phyloP scores from a whole-genome alignment of 1,140 invertebrate genomes.

The Melipona quadrifasciata region DNA sequence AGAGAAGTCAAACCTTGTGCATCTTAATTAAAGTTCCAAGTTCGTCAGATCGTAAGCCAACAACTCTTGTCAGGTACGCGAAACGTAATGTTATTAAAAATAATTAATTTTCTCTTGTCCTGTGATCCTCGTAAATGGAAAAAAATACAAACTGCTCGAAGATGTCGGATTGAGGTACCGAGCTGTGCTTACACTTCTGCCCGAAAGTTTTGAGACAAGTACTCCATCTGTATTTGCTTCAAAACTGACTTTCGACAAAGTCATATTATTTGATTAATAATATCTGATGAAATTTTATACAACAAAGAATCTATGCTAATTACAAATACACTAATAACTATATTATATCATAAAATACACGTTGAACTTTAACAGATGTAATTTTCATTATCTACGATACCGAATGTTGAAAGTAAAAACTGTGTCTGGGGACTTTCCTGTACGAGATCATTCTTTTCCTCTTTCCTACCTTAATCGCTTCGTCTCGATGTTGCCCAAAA shows the following conservation, averaged over 20 bases:
- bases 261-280: too few relatives aligned
- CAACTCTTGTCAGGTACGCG: not conserved
- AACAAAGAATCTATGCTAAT: too few relatives aligned
- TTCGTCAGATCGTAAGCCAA: not conserved
- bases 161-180: not conserved
- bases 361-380: too few relatives aligned
- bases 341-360: too few relatives aligned
- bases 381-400: too few relatives aligned
- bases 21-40: slow-evolving; percentile 11
- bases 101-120: not conserved
- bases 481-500: not conserved
- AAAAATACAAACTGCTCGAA: not conserved
- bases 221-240: not conserved
- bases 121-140: not conserved
- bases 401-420: too few relatives aligned
- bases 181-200: not conserved
- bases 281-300: too few relatives aligned
- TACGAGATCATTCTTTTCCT: not conserved
- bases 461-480: not conserved
- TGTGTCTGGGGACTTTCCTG: too few relatives aligned
- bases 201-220: not conserved
- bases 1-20: not conserved
- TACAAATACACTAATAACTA: too few relatives aligned
- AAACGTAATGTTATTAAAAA: not conserved
- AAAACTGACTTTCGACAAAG: too few relatives aligned